Conservation (phyloP, 2,113 vertebrate species). For the Upupa epops region DNA sequence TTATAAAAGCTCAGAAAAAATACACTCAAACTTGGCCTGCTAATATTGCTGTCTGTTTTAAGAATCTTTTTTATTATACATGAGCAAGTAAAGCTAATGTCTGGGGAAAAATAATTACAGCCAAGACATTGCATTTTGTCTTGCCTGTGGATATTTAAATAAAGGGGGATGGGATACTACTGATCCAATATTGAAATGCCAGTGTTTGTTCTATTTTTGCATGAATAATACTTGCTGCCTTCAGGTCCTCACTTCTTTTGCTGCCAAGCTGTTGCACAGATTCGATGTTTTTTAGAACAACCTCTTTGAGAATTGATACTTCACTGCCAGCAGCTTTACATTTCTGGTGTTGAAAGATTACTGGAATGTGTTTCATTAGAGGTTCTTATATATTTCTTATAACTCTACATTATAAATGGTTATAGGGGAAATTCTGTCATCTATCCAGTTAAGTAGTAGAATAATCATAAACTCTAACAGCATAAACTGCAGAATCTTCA, state of each 20-base stretch:
- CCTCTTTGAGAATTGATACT: slow-evolving; percentile 64
- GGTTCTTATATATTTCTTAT: slow-evolving; percentile 20
- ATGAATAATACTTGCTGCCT: slow-evolving; percentile 71
- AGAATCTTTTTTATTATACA: slow-evolving; percentile 49
- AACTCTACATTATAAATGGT: background rate
- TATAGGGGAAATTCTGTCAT: slow-evolving; percentile 30
- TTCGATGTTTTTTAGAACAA: slow-evolving; percentile 66
- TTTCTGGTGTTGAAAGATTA: slow-evolving; percentile 70
- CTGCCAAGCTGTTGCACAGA: slow-evolving; percentile 72
- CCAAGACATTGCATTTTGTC: slow-evolving; percentile 62
- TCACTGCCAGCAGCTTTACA: slow-evolving; percentile 64
- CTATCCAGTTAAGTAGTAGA: slow-evolving; percentile 7
- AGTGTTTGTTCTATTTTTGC: slow-evolving; percentile 72
- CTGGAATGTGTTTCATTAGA: slow-evolving; percentile 50
- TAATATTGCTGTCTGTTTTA: slow-evolving; percentile 17
- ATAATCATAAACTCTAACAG: background rate
- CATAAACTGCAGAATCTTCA: background rate
- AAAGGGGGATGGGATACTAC: slow-evolving; percentile 34
- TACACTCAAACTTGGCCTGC: background rate
- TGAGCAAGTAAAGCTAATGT: slow-evolving; percentile 48
- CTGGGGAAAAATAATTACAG: slow-evolving; percentile 48
- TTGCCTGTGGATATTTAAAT: slow-evolving; percentile 59
- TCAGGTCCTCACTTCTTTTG: slow-evolving; percentile 61
- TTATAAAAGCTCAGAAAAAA: slow-evolving; percentile 30
- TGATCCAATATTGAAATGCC: slow-evolving; percentile 63